phyloP scores from a whole-genome alignment of 2,888 invertebrate species.

The Pachycephus smyrnensis region DNA sequence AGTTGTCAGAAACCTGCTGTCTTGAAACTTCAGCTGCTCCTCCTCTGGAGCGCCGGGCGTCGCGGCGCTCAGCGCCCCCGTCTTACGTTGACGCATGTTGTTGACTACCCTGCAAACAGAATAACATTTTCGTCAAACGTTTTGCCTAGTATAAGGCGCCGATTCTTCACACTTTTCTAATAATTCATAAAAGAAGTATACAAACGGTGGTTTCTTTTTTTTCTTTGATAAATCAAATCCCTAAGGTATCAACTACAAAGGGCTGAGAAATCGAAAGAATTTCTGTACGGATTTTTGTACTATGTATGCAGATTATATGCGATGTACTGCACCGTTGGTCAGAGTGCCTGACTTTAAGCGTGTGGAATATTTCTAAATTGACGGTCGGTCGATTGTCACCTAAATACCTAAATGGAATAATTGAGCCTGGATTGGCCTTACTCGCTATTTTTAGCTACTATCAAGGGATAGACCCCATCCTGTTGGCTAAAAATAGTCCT shows the following conservation, averaged over 20 bases:
- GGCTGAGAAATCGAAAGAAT: neutral
- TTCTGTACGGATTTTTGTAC: neutral
- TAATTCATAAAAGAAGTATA: neutral
- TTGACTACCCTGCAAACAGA: conserved; percentile 53
- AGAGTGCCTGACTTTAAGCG: conserved; percentile 31
- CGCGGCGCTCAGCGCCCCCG: conserved; percentile 47
- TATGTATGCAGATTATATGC: neutral
- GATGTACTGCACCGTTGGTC: neutral
- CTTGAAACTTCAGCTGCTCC: conserved; percentile 62
- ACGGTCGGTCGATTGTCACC: conserved; percentile 64
- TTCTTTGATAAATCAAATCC: neutral
- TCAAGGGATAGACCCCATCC: conserved; percentile 59
- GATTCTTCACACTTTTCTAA: neutral
- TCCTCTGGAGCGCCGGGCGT: conserved; percentile 39
- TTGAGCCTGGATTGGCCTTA: conserved; percentile 64
- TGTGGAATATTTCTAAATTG: conserved; percentile 64
- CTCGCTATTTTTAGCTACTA: conserved; percentile 60
- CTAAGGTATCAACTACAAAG: neutral
- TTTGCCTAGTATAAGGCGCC: conserved; percentile 21
- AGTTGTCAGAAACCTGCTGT: conserved; percentile 59
- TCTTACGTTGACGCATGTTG: conserved; percentile 59
- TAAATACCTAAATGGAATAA: conserved; percentile 66
- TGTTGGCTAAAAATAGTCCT: conserved; percentile 61
- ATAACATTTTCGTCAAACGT: conserved; percentile 24
- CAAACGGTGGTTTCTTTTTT: neutral